Evolutionary conservation across 2,113 vertebrate species (phyloP).

Genomic region (Saccopteryx bilineata): DNA sequence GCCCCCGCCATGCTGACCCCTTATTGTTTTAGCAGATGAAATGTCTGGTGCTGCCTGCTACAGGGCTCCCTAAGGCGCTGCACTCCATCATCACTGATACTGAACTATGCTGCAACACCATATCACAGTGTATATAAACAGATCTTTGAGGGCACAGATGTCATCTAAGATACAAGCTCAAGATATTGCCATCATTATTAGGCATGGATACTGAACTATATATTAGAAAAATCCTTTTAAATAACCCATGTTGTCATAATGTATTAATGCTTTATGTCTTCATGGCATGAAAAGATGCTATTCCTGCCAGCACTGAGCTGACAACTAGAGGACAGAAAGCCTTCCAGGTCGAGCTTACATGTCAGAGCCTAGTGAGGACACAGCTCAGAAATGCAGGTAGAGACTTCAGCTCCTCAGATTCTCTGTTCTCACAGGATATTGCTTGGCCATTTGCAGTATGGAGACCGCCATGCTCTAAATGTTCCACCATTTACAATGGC

Average conservation of each 20-base stretch:
- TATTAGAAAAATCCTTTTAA: conserved; percentile 20
- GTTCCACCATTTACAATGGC: not conserved
- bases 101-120: not conserved
- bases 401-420: not conserved
- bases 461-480: not conserved
- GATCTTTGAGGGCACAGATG: not conserved
- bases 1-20: not conserved
- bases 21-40: conserved; percentile 43
- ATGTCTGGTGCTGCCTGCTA: not conserved
- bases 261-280: not conserved
- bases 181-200: not conserved
- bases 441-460: not conserved
- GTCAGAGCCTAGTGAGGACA: not conserved
- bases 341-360: not conserved
- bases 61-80: not conserved
- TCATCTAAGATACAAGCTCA: not conserved
- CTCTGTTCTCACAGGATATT: not conserved
- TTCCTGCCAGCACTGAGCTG: not conserved
- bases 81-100: not conserved
- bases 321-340: not conserved
- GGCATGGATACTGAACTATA: not conserved
- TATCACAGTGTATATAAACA: not conserved
- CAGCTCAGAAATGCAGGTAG: not conserved
- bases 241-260: not conserved
- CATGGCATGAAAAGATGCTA: not conserved